Base-by-base conservation (phyloP, 2,797 vertebrate species). In the Vultur gryphus region DNA sequence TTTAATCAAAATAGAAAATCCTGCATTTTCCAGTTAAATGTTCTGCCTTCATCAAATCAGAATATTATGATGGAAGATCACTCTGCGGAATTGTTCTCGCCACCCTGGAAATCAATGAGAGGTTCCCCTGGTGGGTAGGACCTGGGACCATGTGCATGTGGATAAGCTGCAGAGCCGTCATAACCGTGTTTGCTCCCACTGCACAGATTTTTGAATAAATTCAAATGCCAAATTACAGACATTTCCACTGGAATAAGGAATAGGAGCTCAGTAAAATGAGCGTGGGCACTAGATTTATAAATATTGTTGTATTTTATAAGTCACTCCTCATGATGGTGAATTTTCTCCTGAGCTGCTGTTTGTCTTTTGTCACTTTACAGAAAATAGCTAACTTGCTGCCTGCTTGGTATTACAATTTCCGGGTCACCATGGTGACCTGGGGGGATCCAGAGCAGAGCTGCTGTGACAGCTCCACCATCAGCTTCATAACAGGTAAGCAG, bases 381-480 rank as follows among this genome's bases (percentile, higher is more conserved):
- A 98, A 98, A 95, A 98, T 99, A 88, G 98, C 98, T 10, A 99
- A 99, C 95, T 98, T 99, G 80, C 97, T 99, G 88, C 99, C 99
- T 1, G 99, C 99, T 2, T 99, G 99, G 99, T 99, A 99, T 89
- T 99, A 99, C 91, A 99, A 99, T 95, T 99, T 99, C 61, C 98
- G 99, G 6, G 99, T 99, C 90, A 99, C 99, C 95, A 99, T 99
- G 99, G 99, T 99, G 82, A 99, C 99, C 0, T 99, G 99, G 99
- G 99, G 99, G 24, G 99, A 99, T 13, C 99, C 99, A 3, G 98
- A 99, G 17, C 90, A 99, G 86, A 99, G 98, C 97, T 99, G 99
- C 95, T 99, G 99, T 69, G 99, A 99, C 89, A 97, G 98, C 66
- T 99, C 99, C 61, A 99, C 99, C 9, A 98, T 99, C 65, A 99